phyloP scores from a whole-genome alignment of 2,888 invertebrate genomes.

The Eristalinus aeneus region DNA sequence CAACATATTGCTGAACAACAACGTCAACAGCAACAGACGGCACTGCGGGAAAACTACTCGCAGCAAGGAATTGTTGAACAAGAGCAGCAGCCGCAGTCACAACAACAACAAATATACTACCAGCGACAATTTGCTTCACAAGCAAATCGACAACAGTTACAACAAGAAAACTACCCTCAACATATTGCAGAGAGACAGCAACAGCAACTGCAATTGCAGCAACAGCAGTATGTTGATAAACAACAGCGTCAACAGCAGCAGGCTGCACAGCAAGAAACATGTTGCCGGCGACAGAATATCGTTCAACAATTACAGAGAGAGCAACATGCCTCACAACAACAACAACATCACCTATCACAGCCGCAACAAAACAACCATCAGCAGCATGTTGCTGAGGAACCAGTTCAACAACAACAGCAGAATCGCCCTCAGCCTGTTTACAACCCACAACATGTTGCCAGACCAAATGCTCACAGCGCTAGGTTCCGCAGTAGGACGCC shows the following conservation, averaged over 20 bases:
- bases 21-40: not conserved
- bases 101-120: not conserved
- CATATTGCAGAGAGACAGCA: too few species aligned
- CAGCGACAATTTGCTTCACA: too few species aligned
- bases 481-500: not conserved
- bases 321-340: not conserved
- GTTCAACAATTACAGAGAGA: too few species aligned
- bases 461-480: not conserved
- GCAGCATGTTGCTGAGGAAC: not conserved
- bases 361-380: not conserved
- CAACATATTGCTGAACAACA: not conserved
- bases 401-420: not conserved
- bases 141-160: not conserved
- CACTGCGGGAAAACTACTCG: too few species aligned
- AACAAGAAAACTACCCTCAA: too few species aligned
- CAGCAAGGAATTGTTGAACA: not conserved
- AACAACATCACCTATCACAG: not conserved
- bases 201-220: not conserved
- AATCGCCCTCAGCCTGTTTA: not conserved
- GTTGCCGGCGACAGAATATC: too few species aligned
- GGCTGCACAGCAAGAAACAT: not conserved
- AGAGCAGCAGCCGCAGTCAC: not conserved
- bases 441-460: not conserved
- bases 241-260: not conserved
- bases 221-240: not conserved